Base-by-base conservation (phyloP, 2,888 invertebrate genomes). In the Phrixothrix hirtus region DNA sequence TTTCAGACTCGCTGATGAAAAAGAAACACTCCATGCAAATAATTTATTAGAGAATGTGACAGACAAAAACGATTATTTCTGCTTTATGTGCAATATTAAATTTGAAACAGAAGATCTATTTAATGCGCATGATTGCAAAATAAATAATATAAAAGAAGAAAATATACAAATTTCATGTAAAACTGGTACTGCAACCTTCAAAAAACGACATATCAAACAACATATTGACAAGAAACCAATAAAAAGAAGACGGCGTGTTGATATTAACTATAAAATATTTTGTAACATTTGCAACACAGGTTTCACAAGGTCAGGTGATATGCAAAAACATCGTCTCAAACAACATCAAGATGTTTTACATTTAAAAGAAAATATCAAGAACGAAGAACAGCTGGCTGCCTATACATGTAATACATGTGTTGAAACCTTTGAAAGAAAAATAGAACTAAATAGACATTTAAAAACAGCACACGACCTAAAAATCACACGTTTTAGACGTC, bases 401-500 rank as follows among this genome's bases (percentile, higher is more conserved):
- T 35, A 25, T 6, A 39, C 9, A 5, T 69, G 68, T 45, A 54
- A 54, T 12, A 35, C 59, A 12, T 70, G 69, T 49, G 44, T 59
- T 3, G 41, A 48, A 39, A 27, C n/a, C 4, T 72, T 67, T 39
- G 44, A 54, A 12, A 60, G 43, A 6, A 64, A 62, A 41, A 39
- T 43, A 6, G 45, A 60, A 16, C 52, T 69, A 21, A 61, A 63
- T 27, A 58, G 54, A 17, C 70, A 70, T 50, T 55, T 65, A 34
- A 55, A 52, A 17, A 38, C 46, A 3, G 41, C 53, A 6, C 69
- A 70, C 25, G 46, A 43, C 10, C 37, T 49, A 26, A 37, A 30
- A 4, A 29, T 17, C 2, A 34, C 31, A 17, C 43, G 66, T 47
- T 42, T 50, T 50, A 50, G 69, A 41, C 60, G 72, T 13, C 71